Evolutionary conservation across 2,888 invertebrate genomes (phyloP), one percentile per base, ranked within the genome.

Genomic region (Ernsta delagoae): DNA sequence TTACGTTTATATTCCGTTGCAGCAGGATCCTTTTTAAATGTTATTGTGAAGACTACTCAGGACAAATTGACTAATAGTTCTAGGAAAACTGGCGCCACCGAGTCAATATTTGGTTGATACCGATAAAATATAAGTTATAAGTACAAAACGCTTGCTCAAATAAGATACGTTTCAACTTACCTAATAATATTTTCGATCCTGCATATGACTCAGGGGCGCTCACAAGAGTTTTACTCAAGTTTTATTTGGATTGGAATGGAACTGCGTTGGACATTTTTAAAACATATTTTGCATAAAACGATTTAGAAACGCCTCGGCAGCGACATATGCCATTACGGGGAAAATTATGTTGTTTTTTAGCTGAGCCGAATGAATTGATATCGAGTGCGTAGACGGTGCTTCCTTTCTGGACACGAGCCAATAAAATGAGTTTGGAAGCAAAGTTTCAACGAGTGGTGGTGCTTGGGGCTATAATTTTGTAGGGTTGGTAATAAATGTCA

Each of bases 291-390:
- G 78, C 78, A 77, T 77, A 74, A 70, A 75, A 69, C 74, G 77
- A 81, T 85, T 82, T 80, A 80, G 74, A 70, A 73, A 71, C 71
- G 67, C 71, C 68, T 77, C 80, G 83, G 81, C 83, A 79, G 78
- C 75, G 82, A 80, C 63, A 63, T 83, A 80, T 81, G 85, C 83
- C 83, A 83, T 85, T 88, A 86, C 82, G 72, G 80, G 75, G 59
- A 76, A 81, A 88, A 87, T 85, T 89, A 90, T 88, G 84, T 86
- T 85, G 87, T 88, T 88, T 89, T 90, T 88, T 83, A 85, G 88
- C 88, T 87, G 85, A 88, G 91, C 92, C 92, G 86, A 84, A 87
- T 85, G 84, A 89, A 87, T 89, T 86, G 85, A 87, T 84, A 81
- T 80, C 75, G 80, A 77, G 71, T 75, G 77, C 74, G 75, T 75